phyloP scores from a whole-genome alignment of 2,113 vertebrate genomes.

The Eretmochelys imbricata region DNA sequence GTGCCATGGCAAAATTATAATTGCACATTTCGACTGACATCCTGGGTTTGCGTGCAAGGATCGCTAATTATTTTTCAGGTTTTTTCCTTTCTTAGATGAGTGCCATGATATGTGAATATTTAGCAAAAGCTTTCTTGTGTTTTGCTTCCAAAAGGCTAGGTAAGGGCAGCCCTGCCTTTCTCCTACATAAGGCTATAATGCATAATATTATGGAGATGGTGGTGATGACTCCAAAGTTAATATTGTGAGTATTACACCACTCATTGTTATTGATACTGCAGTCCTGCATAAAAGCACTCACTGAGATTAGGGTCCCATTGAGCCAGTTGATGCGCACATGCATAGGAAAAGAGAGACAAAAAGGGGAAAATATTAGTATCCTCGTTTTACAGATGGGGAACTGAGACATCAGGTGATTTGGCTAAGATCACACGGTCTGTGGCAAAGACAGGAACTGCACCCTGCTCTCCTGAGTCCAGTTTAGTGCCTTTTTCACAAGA shows the following conservation, averaged over 20 bases:
- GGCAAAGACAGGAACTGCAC: not conserved
- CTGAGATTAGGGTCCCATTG: not conserved
- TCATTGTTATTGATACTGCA: not conserved
- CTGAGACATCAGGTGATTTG: slow-evolving; percentile 39
- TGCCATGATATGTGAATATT: not conserved
- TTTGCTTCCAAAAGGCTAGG: not conserved
- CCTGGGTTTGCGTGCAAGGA: not conserved
- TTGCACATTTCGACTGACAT: not conserved
- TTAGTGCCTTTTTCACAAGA: not conserved
- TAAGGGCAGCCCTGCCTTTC: accelerated
- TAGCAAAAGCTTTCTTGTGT: not conserved
- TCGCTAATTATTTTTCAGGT: not conserved
- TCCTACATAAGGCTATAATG: not conserved
- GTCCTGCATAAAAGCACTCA: accelerated
- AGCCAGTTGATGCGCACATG: accelerated
- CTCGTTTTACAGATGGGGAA: not conserved
- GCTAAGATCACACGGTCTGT: not conserved
- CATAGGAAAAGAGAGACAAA: not conserved
- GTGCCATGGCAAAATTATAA: not conserved
- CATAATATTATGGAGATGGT: accelerated
- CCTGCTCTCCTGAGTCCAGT: not conserved
- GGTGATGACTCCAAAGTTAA: not conserved
- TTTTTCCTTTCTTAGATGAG: not conserved
- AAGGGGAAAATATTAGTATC: accelerated
- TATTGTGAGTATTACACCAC: accelerated